Conservation (phyloP, 2,888 invertebrate species). For the Drosophila pseudotakahashii region DNA sequence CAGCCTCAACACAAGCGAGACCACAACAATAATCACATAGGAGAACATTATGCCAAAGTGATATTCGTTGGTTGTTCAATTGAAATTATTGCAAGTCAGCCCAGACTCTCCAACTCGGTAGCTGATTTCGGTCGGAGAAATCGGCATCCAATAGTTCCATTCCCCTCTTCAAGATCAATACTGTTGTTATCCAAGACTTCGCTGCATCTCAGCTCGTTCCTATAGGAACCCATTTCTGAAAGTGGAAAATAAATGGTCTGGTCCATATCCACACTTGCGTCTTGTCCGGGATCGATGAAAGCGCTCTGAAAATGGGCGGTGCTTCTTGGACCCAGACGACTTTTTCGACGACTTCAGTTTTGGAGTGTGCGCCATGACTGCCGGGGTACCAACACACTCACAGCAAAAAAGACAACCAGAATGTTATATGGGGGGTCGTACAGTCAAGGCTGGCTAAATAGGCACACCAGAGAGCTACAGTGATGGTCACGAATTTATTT, state of each 20-base stretch:
- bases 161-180: conserved; percentile 42
- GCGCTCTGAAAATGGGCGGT: conserved; percentile 74
- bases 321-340: conserved; percentile 61
- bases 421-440: conserved; percentile 33
- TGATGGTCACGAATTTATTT: neutral
- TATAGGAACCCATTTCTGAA: conserved; percentile 12
- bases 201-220: conserved; percentile 33
- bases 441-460: conserved; percentile 28
- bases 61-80: conserved; percentile 69
- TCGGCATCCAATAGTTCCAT: conserved; percentile 29
- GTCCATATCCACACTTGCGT: conserved; percentile 45
- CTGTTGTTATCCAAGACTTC: conserved; percentile 14
- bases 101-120: conserved; percentile 55
- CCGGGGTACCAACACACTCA: conserved; percentile 24
- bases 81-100: conserved; percentile 79
- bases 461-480: neutral
- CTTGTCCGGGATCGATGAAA: conserved; percentile 68
- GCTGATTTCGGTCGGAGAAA: conserved; percentile 49
- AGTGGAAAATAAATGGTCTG: conserved; percentile 65
- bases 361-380: conserved; percentile 71
- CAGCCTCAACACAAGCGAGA: conserved; percentile 38
- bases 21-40: conserved; percentile 56
- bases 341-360: conserved; percentile 23
- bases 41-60: conserved; percentile 68
- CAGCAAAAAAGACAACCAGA: conserved; percentile 10